Percentiles rank a stretch among this genome's conserved stretches.
Conservation (phyloP, 2,797 vertebrate genomes). For the Anomalospiza imberbis region DNA sequence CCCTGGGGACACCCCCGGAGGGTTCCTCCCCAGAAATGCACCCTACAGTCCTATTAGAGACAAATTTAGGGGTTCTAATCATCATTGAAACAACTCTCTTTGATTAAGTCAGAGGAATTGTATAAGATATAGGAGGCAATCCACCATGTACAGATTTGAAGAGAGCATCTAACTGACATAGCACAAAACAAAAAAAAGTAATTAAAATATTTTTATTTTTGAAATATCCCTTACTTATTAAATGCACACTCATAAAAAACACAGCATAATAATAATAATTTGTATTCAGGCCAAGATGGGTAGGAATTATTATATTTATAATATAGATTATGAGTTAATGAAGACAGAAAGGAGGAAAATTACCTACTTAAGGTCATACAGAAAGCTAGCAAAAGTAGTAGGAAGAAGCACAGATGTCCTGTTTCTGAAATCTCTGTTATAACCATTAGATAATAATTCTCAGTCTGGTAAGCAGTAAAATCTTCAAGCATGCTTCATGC, state of each 20-base stretch:
- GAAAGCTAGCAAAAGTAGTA: slow-evolving; percentile 9
- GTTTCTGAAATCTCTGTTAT: slow-evolving; percentile 16
- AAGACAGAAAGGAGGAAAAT: slow-evolving; percentile 24
- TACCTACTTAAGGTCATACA: slow-evolving; percentile 5
- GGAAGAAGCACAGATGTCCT: slow-evolving; percentile 15
- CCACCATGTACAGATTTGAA: slow-evolving; percentile 6
- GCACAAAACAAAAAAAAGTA: neutral
- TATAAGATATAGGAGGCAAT: slow-evolving; percentile 7
- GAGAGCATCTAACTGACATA: neutral
- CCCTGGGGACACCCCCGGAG: too few relatives aligned
- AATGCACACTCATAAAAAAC: neutral
- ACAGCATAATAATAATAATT: neutral
- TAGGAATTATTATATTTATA: slow-evolving; percentile 26
- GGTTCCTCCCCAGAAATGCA: too few relatives aligned
- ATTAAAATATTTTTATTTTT: slow-evolving; percentile 17
- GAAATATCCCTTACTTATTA: neutral
- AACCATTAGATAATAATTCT: slow-evolving; percentile 21
- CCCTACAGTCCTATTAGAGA: slow-evolving; percentile 14
- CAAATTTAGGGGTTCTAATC: slow-evolving; percentile 5
- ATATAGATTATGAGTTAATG: slow-evolving; percentile 23
- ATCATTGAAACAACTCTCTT: slow-evolving; percentile 29
- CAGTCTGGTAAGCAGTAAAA: neutral
- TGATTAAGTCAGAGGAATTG: slow-evolving; percentile 20
- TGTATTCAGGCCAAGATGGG: slow-evolving; percentile 6
- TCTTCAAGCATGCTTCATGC: neutral